These are phyloP conservation scores for Planiliza haematocheilus DNA, from an alignment of 2,113 vertebrate species.

Conservation along the genomic window DNA sequence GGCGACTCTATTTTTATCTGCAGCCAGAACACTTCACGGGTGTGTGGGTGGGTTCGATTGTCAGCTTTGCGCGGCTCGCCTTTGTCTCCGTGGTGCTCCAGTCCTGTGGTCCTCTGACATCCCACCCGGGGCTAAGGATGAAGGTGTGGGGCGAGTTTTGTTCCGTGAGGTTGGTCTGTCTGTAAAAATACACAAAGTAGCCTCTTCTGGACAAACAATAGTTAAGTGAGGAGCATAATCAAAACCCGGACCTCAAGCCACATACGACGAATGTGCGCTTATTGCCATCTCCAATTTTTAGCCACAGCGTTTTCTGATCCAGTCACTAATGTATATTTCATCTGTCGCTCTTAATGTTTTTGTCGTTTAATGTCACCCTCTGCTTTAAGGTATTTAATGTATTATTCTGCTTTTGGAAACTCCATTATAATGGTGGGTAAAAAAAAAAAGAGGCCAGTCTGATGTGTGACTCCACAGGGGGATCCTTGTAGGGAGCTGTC, in stretches of 20 bases:
- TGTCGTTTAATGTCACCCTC: constrained; percentile 66
- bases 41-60: constrained; percentile 43
- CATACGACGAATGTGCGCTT: constrained; percentile 50
- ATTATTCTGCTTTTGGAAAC: constrained; percentile 81
- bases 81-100: neutral
- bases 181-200: constrained; percentile 9
- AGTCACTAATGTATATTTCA: constrained; percentile 81
- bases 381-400: constrained; percentile 75
- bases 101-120: constrained; percentile 39
- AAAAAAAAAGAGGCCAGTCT: constrained; percentile 42
- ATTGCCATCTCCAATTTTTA: constrained; percentile 51
- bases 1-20: constrained; percentile 69
- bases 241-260: neutral
- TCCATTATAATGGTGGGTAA: constrained; percentile 62
- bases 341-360: constrained; percentile 73
- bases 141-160: neutral
- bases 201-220: neutral
- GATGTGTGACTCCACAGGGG: constrained; percentile 68
- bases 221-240: neutral
- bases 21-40: constrained; percentile 45
- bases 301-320: constrained; percentile 61
- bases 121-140: constrained; percentile 10
- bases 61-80: constrained; percentile 33
- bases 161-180: neutral
- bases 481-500: constrained; percentile 44